Conservation (phyloP, 2,113 vertebrate genomes). For the Thinocorus orbignyianus region DNA sequence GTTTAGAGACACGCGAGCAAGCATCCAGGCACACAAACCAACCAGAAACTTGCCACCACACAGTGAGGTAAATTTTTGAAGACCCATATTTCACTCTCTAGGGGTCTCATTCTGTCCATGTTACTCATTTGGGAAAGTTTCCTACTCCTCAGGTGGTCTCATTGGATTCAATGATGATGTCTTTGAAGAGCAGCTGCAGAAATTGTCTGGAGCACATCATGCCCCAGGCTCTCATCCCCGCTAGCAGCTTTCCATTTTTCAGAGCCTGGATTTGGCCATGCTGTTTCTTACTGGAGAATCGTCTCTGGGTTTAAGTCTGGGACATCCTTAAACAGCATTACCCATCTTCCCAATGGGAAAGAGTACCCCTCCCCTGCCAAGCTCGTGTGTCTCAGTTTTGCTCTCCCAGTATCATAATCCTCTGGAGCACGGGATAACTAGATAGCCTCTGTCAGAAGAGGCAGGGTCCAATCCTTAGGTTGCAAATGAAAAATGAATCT, state of each 20-base stretch:
- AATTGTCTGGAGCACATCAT: background rate
- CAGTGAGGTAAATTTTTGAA: background rate
- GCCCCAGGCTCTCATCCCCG: background rate
- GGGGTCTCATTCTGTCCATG: background rate
- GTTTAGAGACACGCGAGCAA: rapidly evolving
- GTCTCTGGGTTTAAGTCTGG: background rate
- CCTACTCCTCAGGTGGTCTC: background rate
- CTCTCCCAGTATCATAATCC: background rate
- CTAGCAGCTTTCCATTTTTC: background rate
- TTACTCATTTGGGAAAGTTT: background rate
- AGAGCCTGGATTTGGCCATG: background rate
- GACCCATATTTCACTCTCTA: background rate
- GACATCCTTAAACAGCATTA: background rate
- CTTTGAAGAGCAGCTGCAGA: constrained; percentile 35
- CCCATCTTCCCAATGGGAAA: background rate
- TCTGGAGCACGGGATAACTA: no score
- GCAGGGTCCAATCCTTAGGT: background rate
- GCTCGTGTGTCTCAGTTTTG: background rate
- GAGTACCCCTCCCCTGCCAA: background rate
- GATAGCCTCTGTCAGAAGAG: background rate
- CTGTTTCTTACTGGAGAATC: background rate
- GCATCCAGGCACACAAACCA: background rate
- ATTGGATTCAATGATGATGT: background rate
- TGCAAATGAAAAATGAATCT: background rate
- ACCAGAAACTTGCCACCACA: background rate